Conservation (phyloP, 2,888 invertebrate genomes). For the Caenorhabditis sp. region DNA sequence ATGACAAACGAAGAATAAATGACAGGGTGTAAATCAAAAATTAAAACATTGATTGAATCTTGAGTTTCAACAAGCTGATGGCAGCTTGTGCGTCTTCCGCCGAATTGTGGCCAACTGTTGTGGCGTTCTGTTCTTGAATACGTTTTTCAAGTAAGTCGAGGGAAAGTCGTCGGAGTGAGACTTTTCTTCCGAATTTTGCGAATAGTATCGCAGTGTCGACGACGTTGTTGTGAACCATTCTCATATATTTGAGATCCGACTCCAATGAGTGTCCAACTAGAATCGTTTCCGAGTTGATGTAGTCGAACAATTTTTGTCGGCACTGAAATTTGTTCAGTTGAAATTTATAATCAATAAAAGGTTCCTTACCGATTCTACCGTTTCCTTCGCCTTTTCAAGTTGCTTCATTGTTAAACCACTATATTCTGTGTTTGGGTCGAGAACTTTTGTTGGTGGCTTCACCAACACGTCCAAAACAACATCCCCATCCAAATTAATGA, state of each 20-base stretch:
- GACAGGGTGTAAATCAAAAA: too few relatives aligned
- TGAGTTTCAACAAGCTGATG: slow-evolving; percentile 79
- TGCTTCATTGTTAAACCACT: slow-evolving; percentile 91
- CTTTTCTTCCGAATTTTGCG: slow-evolving; percentile 80
- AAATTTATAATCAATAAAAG: slow-evolving; percentile 6
- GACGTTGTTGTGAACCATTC: slow-evolving; percentile 79
- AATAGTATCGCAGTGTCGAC: slow-evolving; percentile 93
- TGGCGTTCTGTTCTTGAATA: slow-evolving; percentile 84
- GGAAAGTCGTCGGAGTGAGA: slow-evolving; percentile 83
- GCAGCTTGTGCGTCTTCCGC: slow-evolving; percentile 94
- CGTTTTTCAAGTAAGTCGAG: slow-evolving; percentile 87
- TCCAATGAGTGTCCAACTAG: slow-evolving; percentile 96
- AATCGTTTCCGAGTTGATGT: slow-evolving; percentile 89
- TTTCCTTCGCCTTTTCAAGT: slow-evolving; percentile 82
- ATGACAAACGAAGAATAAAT: too few relatives aligned
- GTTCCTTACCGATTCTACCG: slow-evolving; percentile 37
- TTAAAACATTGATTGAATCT: too few relatives aligned
- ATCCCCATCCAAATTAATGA: slow-evolving; percentile 73
- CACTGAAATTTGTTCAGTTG: too few relatives aligned
- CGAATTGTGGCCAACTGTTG: slow-evolving; percentile 85
- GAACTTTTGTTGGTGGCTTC: slow-evolving; percentile 79
- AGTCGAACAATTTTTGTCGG: slow-evolving; percentile 86
- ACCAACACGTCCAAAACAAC: slow-evolving; percentile 87
- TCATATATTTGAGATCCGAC: slow-evolving; percentile 91
- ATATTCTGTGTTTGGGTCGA: slow-evolving; percentile 90